Evolutionary conservation across 2,797 vertebrate species (phyloP), one percentile per base, ranked within the genome.

Genomic region (Chloroceryle amazona): DNA sequence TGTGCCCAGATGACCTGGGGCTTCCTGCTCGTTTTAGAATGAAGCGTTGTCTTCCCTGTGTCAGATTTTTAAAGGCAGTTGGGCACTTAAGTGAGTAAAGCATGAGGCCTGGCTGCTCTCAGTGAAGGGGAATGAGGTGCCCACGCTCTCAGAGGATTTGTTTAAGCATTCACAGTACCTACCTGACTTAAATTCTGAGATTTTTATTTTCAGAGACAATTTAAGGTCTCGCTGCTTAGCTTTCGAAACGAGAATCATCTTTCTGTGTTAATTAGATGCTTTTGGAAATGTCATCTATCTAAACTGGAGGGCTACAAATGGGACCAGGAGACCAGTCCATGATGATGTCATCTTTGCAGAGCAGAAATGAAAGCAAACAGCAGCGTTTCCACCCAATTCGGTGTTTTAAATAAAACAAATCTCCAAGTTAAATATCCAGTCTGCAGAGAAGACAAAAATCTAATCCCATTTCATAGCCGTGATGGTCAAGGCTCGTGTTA

Each of bases 401-500:
- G 8, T 3, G 7, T 9, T 58, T 26, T 10, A 49, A 75, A 42
- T 46, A 7, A 82, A 90, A 35, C 22, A 61, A 76, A 67, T 41
- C 67, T 73, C 71, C 1, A 31, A 91, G 17, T 66, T 13, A 11
- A 81, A 73, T 23, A 35, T 4, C 33, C 61, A 10, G 49, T 44
- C 72, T 86, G 83, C 41, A 81, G 70, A 89, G 71, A 46, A 86
- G 74, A 39, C 35, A 19, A 29, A 82, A 85, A 28, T 23, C 39
- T 31, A 31, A 66, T 73, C 90, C 62, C 21, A 11, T 96, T 79
- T 57, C 76, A n/a, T 10, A 93, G 86, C 82, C 19, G 0, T 6
- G 37, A 80, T 84, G 3, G 62, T 90, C 87, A 71, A 73, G 85
- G 71, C 82, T 29, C 29, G 33, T 46, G 46, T 66, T 82, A 57